These are phyloP conservation scores for Chromis chromis DNA, from an alignment of 2,797 vertebrate species.

Conservation along the genomic window DNA sequence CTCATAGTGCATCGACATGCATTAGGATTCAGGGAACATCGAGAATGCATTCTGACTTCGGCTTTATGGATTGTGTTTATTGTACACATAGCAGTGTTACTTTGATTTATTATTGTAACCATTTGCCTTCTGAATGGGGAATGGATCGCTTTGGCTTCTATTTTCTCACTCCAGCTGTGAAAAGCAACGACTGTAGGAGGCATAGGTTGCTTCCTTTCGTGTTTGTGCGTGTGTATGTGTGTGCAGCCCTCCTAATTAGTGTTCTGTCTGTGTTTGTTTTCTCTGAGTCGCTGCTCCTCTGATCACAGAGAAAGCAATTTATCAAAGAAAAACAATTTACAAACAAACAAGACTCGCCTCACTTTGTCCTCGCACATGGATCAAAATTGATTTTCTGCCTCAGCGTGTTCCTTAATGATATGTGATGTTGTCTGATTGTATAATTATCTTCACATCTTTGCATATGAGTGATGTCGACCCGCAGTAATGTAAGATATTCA, in stretches of 20 bases:
- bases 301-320: slow-evolving; percentile 78
- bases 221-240: slow-evolving; percentile 6
- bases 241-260: slow-evolving; percentile 73
- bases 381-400: slow-evolving; percentile 81
- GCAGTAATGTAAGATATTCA: slow-evolving; percentile 39
- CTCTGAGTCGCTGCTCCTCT: slow-evolving; percentile 72
- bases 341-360: slow-evolving; percentile 71
- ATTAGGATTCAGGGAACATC: slow-evolving; percentile 19
- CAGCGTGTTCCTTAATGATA: slow-evolving; percentile 65
- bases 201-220: slow-evolving; percentile 58
- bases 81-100: slow-evolving; percentile 26
- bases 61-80: slow-evolving; percentile 37
- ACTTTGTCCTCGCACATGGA: slow-evolving; percentile 72
- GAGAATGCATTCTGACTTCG: slow-evolving; percentile 15
- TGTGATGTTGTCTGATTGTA: slow-evolving; percentile 60
- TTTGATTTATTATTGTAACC: slow-evolving; percentile 57
- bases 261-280: slow-evolving; percentile 78
- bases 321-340: slow-evolving; percentile 80
- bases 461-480: slow-evolving; percentile 54
- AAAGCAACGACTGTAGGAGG: slow-evolving; percentile 50
- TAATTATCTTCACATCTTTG: slow-evolving; percentile 66
- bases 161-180: slow-evolving; percentile 55
- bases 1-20: slow-evolving; percentile 5
- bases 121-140: slow-evolving; percentile 48
- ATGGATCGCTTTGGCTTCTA: slow-evolving; percentile 26